These are phyloP conservation scores for Idaea biselata DNA, from an alignment of 2,888 invertebrate genomes.

Conservation along the genomic window DNA sequence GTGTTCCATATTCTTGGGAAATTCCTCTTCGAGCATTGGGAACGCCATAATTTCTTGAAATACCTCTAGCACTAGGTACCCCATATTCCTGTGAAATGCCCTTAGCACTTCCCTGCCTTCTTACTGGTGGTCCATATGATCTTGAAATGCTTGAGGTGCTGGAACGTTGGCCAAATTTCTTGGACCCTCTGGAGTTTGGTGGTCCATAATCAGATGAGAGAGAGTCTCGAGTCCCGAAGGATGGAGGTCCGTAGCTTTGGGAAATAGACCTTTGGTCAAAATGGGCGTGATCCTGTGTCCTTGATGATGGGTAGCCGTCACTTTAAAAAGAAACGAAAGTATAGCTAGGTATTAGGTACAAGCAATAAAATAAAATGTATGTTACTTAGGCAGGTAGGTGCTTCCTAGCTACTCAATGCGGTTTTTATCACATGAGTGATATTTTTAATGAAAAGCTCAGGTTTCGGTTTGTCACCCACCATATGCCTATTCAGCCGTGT, in stretches of 20 bases:
- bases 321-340: constrained; percentile 41
- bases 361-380: too few species aligned
- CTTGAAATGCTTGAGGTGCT: constrained; percentile 19
- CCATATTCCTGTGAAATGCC: constrained; percentile 41
- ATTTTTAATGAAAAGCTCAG: too few species aligned
- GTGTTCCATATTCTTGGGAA: constrained; percentile 44
- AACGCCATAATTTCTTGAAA: constrained; percentile 42
- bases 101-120: constrained; percentile 28
- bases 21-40: constrained; percentile 31
- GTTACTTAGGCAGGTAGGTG: too few species aligned
- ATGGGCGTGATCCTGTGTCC: constrained; percentile 33
- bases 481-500: too few species aligned
- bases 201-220: constrained; percentile 41
- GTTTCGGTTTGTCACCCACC: too few species aligned
- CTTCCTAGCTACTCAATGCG: too few species aligned
- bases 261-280: constrained; percentile 40
- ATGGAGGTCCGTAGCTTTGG: constrained; percentile 43
- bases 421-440: too few species aligned
- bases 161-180: constrained; percentile 20
- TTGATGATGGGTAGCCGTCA: constrained; percentile 52
- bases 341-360: constrained; percentile 2
- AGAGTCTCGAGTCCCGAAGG: constrained; percentile 27
- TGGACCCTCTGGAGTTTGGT: constrained; percentile 16
- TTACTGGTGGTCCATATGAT: constrained; percentile 11
- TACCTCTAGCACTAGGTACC: constrained; percentile 27